Percentiles rank a stretch among this genome's conserved stretches.
Conservation (phyloP, 92 coral and sea anemone genomes). For the Epizoanthus scotinus region DNA sequence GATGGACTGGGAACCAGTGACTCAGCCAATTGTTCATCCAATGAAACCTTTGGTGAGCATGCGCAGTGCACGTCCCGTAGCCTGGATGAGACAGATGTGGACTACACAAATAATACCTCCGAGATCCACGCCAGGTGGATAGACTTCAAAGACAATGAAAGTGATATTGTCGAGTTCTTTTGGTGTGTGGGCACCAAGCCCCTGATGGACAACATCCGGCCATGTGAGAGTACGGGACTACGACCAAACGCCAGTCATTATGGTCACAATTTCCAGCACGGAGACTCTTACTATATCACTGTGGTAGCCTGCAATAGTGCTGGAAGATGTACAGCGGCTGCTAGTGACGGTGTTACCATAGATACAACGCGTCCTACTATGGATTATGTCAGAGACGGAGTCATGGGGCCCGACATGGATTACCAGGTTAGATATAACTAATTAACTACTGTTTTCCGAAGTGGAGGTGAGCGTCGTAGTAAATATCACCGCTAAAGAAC, state of each 20-base stretch:
- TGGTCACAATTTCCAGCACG: slow-evolving; percentile 71
- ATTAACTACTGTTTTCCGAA: too few species aligned
- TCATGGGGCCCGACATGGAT: slow-evolving; percentile 97
- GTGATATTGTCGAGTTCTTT: slow-evolving; percentile 83
- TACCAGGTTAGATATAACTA: slow-evolving; percentile 64
- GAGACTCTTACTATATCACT: slow-evolving; percentile 85
- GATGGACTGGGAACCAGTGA: slow-evolving; percentile 81
- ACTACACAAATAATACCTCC: slow-evolving; percentile 79
- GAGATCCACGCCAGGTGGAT: slow-evolving; percentile 94
- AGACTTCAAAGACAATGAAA: slow-evolving; percentile 90
- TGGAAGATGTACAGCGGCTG: slow-evolving; percentile 83
- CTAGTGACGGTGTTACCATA: slow-evolving; percentile 87
- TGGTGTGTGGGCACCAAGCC: slow-evolving; percentile 92
- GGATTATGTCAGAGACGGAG: slow-evolving; percentile 91
- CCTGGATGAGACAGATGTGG: slow-evolving; percentile 81
- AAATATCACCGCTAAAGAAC: too few species aligned
- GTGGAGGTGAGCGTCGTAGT: too few species aligned
- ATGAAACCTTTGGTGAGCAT: slow-evolving; percentile 83
- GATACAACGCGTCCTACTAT: slow-evolving; percentile 92
- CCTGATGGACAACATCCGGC: slow-evolving; percentile 80
- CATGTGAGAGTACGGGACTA: slow-evolving; percentile 81
- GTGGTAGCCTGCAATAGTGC: slow-evolving; percentile 96
- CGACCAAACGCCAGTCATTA: slow-evolving; percentile 82
- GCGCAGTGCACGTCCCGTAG: slow-evolving; percentile 88
- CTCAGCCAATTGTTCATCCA: slow-evolving; percentile 77